These are phyloP conservation scores for Phasia obesa DNA, from an alignment of 2,888 invertebrate species.

Conservation along the genomic window DNA sequence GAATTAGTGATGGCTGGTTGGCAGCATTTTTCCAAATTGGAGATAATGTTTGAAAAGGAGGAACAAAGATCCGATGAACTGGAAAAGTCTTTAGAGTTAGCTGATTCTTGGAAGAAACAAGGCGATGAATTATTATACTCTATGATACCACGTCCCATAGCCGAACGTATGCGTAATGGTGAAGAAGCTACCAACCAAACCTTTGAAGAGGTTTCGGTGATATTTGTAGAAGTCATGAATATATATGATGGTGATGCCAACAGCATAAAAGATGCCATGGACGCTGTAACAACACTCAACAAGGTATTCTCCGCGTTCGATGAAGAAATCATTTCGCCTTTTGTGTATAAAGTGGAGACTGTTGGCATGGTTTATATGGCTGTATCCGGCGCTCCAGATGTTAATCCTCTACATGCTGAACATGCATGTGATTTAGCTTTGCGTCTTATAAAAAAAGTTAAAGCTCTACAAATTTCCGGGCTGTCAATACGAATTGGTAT, in stretches of 20 bases:
- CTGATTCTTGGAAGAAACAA: constrained; percentile 92
- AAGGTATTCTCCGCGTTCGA: constrained; percentile 93
- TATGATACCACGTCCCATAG: constrained; percentile 94
- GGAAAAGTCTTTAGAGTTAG: constrained; percentile 89
- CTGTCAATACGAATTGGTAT: constrained; percentile 86
- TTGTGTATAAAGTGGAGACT: constrained; percentile 97
- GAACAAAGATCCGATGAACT: constrained; percentile 90
- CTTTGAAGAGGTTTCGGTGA: constrained; percentile 82
- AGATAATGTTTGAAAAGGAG: constrained; percentile 91
- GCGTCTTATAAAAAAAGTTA: constrained; percentile 88
- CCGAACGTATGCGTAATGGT: constrained; percentile 90
- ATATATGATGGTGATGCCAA: constrained; percentile 78
- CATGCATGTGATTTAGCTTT: constrained; percentile 91
- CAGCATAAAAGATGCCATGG: constrained; percentile 86
- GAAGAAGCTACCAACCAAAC: constrained; percentile 91
- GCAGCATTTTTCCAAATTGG: constrained; percentile 91
- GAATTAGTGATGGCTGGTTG: constrained; percentile 92
- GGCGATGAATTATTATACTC: constrained; percentile 94
- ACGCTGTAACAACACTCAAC: constrained; percentile 92
- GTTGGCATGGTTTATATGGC: constrained; percentile 96
- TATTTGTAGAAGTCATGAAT: constrained; percentile 81
- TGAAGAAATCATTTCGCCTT: constrained; percentile 90
- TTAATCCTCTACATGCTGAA: constrained; percentile 88
- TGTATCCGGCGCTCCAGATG: constrained; percentile 93
- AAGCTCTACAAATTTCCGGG: constrained; percentile 86